Evolutionary conservation across 1,140 invertebrate genomes (phyloP).

Genomic region (Conus ventricosus): DNA sequence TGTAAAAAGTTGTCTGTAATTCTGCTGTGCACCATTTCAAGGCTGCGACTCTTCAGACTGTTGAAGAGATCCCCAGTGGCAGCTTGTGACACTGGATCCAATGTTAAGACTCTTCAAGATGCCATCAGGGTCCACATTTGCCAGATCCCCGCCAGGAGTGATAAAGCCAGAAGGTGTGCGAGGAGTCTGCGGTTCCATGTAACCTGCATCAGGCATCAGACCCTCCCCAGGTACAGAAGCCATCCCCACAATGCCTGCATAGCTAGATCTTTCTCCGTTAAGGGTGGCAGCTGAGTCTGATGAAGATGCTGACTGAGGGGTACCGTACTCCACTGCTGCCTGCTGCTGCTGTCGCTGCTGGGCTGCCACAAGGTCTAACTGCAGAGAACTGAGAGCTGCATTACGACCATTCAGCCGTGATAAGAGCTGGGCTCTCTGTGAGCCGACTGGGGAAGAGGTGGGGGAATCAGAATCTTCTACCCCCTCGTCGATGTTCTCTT

Average conservation of each 20-base stretch:
- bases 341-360: slow-evolving; percentile 49
- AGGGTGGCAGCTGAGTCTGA: slow-evolving; percentile 44
- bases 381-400: slow-evolving; percentile 35
- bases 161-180: slow-evolving; percentile 67
- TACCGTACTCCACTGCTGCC: slow-evolving; percentile 45
- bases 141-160: slow-evolving; percentile 60
- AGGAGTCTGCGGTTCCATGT: slow-evolving; percentile 65
- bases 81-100: slow-evolving; percentile 30
- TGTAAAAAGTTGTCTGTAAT: background rate
- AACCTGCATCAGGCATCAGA: slow-evolving; percentile 43
- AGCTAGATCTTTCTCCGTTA: slow-evolving; percentile 53
- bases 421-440: slow-evolving; percentile 35
- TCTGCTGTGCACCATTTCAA: background rate
- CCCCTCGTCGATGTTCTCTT: slow-evolving; percentile 61
- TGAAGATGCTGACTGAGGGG: slow-evolving; percentile 45
- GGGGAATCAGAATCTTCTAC: slow-evolving; percentile 48
- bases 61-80: background rate
- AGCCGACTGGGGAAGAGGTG: slow-evolving; percentile 28
- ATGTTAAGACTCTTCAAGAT: slow-evolving; percentile 70
- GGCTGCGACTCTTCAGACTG: background rate
- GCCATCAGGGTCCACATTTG: slow-evolving; percentile 66
- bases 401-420: slow-evolving; percentile 30
- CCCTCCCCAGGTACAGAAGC: background rate
- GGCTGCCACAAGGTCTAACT: slow-evolving; percentile 50
- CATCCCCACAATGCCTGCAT: slow-evolving; percentile 53